Conservation (phyloP, 2,113 vertebrate species). For the Ptyas mucosa region DNA sequence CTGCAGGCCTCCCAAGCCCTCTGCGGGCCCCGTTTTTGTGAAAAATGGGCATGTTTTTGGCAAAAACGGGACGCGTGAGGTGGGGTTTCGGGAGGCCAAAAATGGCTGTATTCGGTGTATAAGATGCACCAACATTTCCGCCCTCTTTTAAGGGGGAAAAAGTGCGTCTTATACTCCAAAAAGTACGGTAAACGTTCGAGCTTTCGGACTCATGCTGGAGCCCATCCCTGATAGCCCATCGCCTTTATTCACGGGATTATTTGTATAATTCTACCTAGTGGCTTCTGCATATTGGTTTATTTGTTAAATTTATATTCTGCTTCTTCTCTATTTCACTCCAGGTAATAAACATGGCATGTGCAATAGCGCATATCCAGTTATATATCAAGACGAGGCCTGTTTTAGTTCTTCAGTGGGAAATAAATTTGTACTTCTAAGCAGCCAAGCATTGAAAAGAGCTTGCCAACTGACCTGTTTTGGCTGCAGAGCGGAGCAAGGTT, state of each 20-base stretch:
- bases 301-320: neutral
- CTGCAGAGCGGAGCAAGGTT: neutral
- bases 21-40: no score
- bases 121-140: no score
- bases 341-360: neutral
- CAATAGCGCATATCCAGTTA: neutral
- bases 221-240: no score
- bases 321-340: neutral
- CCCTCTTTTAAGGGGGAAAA: no score
- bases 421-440: neutral
- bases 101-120: no score
- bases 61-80: no score
- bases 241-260: neutral
- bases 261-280: neutral
- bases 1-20: no score
- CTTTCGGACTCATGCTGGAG: no score
- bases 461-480: neutral
- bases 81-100: no score
- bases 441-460: neutral
- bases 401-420: neutral
- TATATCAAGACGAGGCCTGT: neutral
- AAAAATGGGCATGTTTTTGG: no score
- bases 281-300: neutral
- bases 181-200: no score
- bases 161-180: no score